Evolutionary conservation across 2,888 invertebrate genomes (phyloP).

Genomic region (Tiphia femorata): DNA sequence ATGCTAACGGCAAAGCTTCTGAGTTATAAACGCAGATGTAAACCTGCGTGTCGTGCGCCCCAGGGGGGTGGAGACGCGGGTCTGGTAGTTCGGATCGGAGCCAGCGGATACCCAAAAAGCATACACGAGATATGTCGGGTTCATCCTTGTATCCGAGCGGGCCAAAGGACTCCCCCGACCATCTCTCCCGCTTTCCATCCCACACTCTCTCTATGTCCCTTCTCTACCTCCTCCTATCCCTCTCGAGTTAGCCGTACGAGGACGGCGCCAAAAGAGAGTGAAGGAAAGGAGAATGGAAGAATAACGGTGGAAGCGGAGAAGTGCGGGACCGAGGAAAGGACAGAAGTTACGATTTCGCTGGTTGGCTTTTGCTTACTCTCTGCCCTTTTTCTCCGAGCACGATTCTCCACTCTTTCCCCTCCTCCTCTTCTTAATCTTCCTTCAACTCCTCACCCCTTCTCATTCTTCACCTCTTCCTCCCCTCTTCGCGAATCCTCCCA

Average conservation of each 20-base stretch:
- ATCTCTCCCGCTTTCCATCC: slow-evolving; percentile 16
- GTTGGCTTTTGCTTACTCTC: slow-evolving; percentile 20
- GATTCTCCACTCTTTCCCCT: slow-evolving; percentile 14
- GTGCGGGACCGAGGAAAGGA: slow-evolving; percentile 11
- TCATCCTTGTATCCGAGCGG: background rate
- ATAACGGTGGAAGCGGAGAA: background rate
- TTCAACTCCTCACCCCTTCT: slow-evolving; percentile 15
- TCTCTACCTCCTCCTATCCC: background rate
- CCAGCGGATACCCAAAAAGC: slow-evolving; percentile 19
- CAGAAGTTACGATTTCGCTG: slow-evolving; percentile 49
- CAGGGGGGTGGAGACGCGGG: slow-evolving; percentile 2
- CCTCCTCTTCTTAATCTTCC: slow-evolving; percentile 19
- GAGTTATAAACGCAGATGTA: slow-evolving; percentile 28
- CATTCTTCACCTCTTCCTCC: background rate
- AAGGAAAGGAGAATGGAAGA: background rate
- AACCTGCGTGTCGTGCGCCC: slow-evolving; percentile 21
- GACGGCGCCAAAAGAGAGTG: background rate
- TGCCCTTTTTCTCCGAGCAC: slow-evolving; percentile 23
- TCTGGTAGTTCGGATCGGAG: slow-evolving; percentile 4
- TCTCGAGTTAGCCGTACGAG: background rate
- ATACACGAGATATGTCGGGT: slow-evolving; percentile 14
- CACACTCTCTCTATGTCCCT: background rate
- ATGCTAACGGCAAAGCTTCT: slow-evolving; percentile 7
- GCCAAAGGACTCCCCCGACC: background rate
- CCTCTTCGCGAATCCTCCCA: slow-evolving; percentile 1